Percentiles rank a stretch among this genome's conserved stretches.
These are phyloP conservation scores for Tipula helvola DNA, from an alignment of 2,888 invertebrate species.

Conservation along the genomic window DNA sequence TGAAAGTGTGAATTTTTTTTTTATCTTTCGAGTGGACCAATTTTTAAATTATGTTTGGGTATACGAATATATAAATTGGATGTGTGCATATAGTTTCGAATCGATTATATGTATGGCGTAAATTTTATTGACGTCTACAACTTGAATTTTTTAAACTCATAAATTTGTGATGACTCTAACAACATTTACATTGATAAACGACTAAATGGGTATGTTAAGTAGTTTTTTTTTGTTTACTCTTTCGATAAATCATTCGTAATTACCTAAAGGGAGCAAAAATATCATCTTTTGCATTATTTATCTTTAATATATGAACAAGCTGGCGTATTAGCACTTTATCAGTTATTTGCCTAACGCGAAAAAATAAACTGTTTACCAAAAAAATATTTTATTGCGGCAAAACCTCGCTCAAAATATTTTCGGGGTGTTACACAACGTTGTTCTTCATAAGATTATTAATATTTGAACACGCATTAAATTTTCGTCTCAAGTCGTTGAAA, in stretches of 20 bases:
- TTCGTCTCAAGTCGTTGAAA: not conserved
- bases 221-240: not conserved
- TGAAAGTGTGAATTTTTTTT: not conserved
- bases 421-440: not conserved
- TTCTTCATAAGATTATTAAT: too few species aligned
- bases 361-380: not conserved
- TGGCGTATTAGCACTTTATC: not conserved
- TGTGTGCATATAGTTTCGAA: not conserved
- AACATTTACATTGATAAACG: too few species aligned
- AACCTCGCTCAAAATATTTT: not conserved
- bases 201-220: too few species aligned
- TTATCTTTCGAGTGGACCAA: not conserved
- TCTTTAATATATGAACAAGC: not conserved
- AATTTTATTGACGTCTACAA: not conserved
- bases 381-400: not conserved
- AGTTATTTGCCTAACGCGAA: not conserved
- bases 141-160: not conserved
- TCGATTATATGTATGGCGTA: too few species aligned
- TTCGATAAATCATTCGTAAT: not conserved
- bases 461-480: not conserved
- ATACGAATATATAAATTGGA: not conserved
- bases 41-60: not conserved
- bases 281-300: too few species aligned
- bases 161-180: not conserved
- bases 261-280: not conserved